Evolutionary conservation across 2,113 vertebrate species (phyloP), one percentile per base, ranked within the genome.

Genomic region (Urocitellus parryii): DNA sequence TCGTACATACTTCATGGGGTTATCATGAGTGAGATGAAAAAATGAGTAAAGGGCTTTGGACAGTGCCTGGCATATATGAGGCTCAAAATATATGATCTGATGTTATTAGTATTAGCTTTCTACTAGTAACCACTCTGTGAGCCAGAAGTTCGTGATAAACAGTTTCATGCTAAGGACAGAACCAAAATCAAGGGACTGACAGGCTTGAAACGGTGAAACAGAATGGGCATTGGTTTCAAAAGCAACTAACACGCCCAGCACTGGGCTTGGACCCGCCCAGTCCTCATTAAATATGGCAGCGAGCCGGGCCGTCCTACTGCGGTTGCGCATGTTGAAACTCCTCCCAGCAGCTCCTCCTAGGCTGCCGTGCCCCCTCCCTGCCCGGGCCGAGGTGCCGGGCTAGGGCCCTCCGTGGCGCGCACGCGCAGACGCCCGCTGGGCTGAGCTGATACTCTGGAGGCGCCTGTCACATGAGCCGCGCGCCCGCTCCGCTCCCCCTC

Each of bases 381-480:
- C 81, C 61, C 98, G 96, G 94, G 99, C 99, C 29, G 99, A 91
- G 93, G 99, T 99, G 99, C 99, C 81, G 12, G 96, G 74, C 72
- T 80, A 79, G 37, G 51, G 74, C 84, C 2, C 2, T 58, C 20
- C 6, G 11, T 61, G 39, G 68, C 56, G 80, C 84, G 97, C 97
- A 95, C 2, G 97, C 97, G 96, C 96, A 86, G 77, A 84, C 3
- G 2, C 61, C 20, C 9, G 88, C 67, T 29, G 65, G 92, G 84
- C 81, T 70, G 88, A 96, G 94, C 93, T 42, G 88, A 20, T 81
- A 84, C 96, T 95, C 88, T 63, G 16, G 2, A 97, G 96, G 88
- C 93, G 78, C 81, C 88, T 96, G 97, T 98, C 97, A 98, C 97
- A 96, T 96, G 97, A 98, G 94, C 96, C 22, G 39, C 24, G 56